Evolutionary conservation across 2,888 invertebrate species (phyloP).

Genomic region (Germaria angustata): DNA sequence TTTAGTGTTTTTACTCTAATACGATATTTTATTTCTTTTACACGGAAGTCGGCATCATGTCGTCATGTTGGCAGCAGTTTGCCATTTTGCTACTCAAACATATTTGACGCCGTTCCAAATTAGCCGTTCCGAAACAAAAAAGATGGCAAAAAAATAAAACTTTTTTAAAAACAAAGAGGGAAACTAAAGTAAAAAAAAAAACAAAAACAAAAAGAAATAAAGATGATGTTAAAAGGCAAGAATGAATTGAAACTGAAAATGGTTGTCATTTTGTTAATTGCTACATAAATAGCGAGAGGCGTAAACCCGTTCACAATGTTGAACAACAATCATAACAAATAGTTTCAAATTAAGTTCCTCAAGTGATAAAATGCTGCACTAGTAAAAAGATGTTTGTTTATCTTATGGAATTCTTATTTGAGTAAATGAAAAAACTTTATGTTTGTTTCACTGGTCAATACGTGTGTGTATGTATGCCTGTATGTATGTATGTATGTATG

Average conservation of each 20-base stretch:
- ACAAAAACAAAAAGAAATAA: slow-evolving; percentile 3
- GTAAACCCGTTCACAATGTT: slow-evolving; percentile 33
- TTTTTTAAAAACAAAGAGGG: slow-evolving; percentile 25
- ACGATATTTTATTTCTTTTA: slow-evolving; percentile 52
- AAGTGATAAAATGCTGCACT: background rate
- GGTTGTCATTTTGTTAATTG: slow-evolving; percentile 77
- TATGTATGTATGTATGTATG: too few relatives aligned
- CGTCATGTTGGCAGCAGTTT: slow-evolving; percentile 64
- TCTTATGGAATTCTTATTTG: background rate
- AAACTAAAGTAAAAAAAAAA: slow-evolving; percentile 2
- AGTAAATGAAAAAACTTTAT: too few relatives aligned
- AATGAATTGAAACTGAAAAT: slow-evolving; percentile 68
- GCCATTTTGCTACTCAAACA: slow-evolving; percentile 63
- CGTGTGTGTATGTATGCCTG: too few relatives aligned
- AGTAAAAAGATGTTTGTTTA: background rate
- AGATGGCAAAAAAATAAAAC: background rate
- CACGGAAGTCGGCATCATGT: slow-evolving; percentile 66
- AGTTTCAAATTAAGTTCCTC: background rate
- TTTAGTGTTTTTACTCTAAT: slow-evolving; percentile 16
- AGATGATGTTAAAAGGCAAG: slow-evolving; percentile 9
- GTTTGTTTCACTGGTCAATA: too few relatives aligned
- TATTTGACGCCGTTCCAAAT: slow-evolving; percentile 78
- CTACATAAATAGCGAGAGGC: slow-evolving; percentile 66
- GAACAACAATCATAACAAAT: slow-evolving; percentile 23
- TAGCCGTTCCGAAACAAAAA: slow-evolving; percentile 69